A percentile compares a stretch with the other conserved stretches of the same genome.
Conservation (phyloP, 2,797 vertebrate genomes). For the Helostoma temminkii region DNA sequence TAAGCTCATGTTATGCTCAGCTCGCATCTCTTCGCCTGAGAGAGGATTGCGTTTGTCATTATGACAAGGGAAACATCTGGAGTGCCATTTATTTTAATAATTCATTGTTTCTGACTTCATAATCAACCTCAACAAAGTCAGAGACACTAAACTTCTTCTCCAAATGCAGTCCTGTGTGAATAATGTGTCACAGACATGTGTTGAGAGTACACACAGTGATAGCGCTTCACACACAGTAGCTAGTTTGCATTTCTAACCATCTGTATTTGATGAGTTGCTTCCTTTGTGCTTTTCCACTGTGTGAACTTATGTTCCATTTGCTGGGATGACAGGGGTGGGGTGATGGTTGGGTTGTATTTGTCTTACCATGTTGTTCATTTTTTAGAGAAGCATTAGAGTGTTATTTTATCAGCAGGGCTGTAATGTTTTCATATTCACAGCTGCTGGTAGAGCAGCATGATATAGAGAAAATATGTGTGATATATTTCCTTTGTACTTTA, state of each 20-base stretch:
- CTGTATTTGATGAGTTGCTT: conserved; percentile 61
- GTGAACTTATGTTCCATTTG: conserved; percentile 57
- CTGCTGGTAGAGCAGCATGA: neutral
- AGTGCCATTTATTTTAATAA: conserved; percentile 74
- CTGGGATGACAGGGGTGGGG: conserved; percentile 50
- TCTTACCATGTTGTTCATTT: conserved; percentile 10
- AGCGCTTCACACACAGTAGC: conserved; percentile 51
- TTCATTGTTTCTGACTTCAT: conserved; percentile 67
- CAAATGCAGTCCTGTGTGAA: conserved; percentile 49
- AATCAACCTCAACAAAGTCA: conserved; percentile 56
- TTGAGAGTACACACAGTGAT: conserved; percentile 60
- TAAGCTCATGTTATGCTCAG: conserved; percentile 49
- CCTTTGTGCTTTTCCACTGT: conserved; percentile 13
- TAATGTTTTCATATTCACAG: conserved; percentile 30
- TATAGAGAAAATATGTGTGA: conserved; percentile 2
- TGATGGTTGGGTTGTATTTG: conserved; percentile 39
- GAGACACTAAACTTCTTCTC: conserved; percentile 50
- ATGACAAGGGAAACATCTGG: conserved; percentile 68
- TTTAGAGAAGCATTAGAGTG: conserved; percentile 19
- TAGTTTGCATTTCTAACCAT: conserved; percentile 59
- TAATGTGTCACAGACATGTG: conserved; percentile 62
- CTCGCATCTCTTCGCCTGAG: conserved; percentile 40
- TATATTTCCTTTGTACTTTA: neutral
- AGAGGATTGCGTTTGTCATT: conserved; percentile 62
- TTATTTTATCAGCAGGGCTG: conserved; percentile 15